phyloP scores from a whole-genome alignment of 2,888 invertebrate genomes.

The Yponomeuta plumbellus region DNA sequence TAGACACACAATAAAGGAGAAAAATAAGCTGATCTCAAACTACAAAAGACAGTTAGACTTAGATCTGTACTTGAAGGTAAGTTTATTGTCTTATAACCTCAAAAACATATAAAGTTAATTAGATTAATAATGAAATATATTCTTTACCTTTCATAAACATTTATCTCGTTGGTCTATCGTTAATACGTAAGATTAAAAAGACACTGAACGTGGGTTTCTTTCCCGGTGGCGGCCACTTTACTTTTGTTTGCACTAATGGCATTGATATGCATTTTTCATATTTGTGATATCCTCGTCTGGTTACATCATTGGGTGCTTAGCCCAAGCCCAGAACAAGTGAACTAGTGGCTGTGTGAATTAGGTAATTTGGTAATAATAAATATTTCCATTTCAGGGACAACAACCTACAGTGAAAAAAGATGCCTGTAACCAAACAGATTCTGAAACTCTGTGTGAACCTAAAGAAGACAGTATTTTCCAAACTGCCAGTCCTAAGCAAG shows the following conservation, averaged over 20 bases:
- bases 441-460: background rate
- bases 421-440: conserved; percentile 1
- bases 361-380: too few species aligned
- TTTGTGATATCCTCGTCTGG: too few species aligned
- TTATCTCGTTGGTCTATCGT: too few species aligned
- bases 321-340: too few species aligned
- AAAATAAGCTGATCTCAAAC: conserved; percentile 75
- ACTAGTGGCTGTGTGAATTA: too few species aligned
- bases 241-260: too few species aligned
- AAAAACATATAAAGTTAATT: conserved; percentile 15
- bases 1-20: conserved; percentile 72
- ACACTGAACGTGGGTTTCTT: too few species aligned
- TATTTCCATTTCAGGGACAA: background rate
- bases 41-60: conserved; percentile 74
- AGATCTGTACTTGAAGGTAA: conserved; percentile 49
- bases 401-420: background rate
- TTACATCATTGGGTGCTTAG: too few species aligned
- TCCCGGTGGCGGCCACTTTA: too few species aligned
- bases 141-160: background rate
- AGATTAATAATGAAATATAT: conserved; percentile 24
- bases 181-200: too few species aligned
- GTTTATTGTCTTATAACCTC: conserved; percentile 22
- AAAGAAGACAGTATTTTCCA: background rate
- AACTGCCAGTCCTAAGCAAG: background rate
- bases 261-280: too few species aligned